Conservation (phyloP, 2,888 invertebrate species). For the Megaustenia siamemsis region DNA sequence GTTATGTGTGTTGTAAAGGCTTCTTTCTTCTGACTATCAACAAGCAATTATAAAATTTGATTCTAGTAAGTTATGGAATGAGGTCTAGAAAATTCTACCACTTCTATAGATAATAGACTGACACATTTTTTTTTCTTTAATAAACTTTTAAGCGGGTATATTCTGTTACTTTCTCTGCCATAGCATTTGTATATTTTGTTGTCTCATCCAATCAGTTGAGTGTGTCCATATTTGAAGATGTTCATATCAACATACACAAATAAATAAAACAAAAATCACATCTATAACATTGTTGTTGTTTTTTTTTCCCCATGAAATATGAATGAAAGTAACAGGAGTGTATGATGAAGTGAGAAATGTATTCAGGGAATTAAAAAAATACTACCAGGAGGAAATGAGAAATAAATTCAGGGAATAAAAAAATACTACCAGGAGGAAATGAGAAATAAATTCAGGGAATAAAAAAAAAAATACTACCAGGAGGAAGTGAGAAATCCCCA, state of each 20-base stretch:
- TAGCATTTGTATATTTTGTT: not conserved
- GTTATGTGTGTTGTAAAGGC: too few relatives aligned
- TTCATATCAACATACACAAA: conserved; percentile 52
- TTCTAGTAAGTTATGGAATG: not conserved
- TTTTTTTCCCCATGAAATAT: too few relatives aligned
- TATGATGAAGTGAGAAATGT: too few relatives aligned
- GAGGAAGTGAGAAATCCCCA: too few relatives aligned
- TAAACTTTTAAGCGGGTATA: conserved; percentile 46
- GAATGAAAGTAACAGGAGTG: too few relatives aligned
- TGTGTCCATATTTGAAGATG: conserved; percentile 42
- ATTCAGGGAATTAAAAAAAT: too few relatives aligned
- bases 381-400: too few relatives aligned
- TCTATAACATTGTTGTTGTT: conserved; percentile 13
- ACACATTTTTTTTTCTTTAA: conserved; percentile 12
- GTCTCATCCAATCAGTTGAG: conserved; percentile 33
- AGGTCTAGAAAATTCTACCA: not conserved
- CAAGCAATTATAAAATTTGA: not conserved
- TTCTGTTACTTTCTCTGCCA: conserved; percentile 21
- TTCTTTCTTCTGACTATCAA: too few relatives aligned
- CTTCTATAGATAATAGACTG: conserved; percentile 41
- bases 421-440: too few relatives aligned
- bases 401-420: too few relatives aligned
- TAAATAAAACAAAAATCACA: conserved; percentile 43
- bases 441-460: too few relatives aligned
- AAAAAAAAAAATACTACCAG: too few relatives aligned